Percentiles rank a stretch among this genome's conserved stretches.
Evolutionary conservation across 2,888 invertebrate species (phyloP).

Genomic region (Thereva nobilitata): DNA sequence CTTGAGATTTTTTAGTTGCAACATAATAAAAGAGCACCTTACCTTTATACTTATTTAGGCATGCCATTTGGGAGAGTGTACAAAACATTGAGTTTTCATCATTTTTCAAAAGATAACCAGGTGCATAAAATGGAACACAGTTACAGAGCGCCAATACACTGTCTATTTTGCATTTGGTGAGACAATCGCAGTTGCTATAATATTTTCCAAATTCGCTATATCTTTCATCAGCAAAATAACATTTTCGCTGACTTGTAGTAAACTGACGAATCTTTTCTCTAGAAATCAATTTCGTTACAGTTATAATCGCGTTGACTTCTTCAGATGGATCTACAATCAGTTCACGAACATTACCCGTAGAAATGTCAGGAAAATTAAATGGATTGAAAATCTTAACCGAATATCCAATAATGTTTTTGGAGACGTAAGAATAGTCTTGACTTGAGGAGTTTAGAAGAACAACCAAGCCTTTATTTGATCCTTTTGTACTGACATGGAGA

Average conservation of each 20-base stretch:
- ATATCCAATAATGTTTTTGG: conserved; percentile 59
- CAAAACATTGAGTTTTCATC: conserved; percentile 47
- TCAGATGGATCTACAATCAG: conserved; percentile 52
- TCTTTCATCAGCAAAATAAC: conserved; percentile 60
- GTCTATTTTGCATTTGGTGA: conserved; percentile 60
- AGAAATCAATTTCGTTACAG: conserved; percentile 34
- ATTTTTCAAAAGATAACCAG: conserved; percentile 46
- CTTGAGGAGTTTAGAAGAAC: conserved; percentile 60
- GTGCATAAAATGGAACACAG: conserved; percentile 62
- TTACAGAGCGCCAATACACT: conserved; percentile 60
- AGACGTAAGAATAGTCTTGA: conserved; percentile 63
- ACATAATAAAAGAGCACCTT: conserved; percentile 1
- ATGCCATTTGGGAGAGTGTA: conserved; percentile 50
- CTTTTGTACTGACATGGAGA: conserved; percentile 45
- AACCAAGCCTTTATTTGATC: conserved; percentile 55
- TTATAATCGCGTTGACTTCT: conserved; percentile 50
- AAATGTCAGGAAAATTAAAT: conserved; percentile 59
- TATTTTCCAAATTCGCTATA: conserved; percentile 50
- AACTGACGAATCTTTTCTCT: conserved; percentile 36
- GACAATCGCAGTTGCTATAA: conserved; percentile 64
- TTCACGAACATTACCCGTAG: conserved; percentile 55
- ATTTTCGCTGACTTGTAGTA: conserved; percentile 55
- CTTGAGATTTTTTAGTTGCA: neutral
- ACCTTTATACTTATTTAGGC: conserved; percentile 53
- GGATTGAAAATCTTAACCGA: conserved; percentile 60